phyloP scores from a whole-genome alignment of 2,888 invertebrate species.

The Bruchidius siliquastri region DNA sequence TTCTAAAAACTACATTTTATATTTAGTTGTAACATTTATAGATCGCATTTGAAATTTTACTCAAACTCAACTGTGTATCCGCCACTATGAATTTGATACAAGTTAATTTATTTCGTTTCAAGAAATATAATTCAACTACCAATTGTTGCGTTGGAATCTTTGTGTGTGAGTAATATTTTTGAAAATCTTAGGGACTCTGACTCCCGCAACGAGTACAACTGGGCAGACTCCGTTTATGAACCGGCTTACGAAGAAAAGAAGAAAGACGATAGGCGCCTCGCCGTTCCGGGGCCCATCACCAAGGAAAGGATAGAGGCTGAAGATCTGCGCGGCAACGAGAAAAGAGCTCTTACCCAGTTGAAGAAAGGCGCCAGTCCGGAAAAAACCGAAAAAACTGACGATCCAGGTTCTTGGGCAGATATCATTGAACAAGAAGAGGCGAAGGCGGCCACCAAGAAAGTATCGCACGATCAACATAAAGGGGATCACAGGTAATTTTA shows the following conservation, averaged over 20 bases:
- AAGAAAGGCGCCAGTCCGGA: constrained; percentile 33
- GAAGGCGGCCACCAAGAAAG: background rate
- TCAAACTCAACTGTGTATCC: too few species aligned
- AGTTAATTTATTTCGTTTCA: too few species aligned
- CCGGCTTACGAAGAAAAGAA: constrained; percentile 40
- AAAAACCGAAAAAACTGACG: constrained; percentile 13
- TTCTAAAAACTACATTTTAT: too few species aligned
- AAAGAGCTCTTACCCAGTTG: constrained; percentile 50
- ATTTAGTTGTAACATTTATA: too few species aligned
- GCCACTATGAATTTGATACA: too few species aligned
- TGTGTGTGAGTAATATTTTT: too few species aligned
- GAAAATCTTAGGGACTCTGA: background rate
- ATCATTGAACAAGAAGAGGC: background rate
- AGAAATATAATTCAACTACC: too few species aligned
- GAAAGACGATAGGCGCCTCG: constrained; percentile 42
- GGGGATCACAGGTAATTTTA: background rate
- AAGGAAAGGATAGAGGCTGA: constrained; percentile 58
- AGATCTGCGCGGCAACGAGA: constrained; percentile 48
- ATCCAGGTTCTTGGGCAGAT: constrained; percentile 26
- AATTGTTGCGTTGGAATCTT: too few species aligned
- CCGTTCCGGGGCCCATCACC: constrained; percentile 57
- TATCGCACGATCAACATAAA: background rate
- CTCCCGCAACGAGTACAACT: constrained; percentile 28
- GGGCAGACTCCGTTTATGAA: constrained; percentile 49
- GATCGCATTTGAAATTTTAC: too few species aligned